Base-by-base conservation (phyloP, 2,888 invertebrate species). In the Lepidochrysops patricia region DNA sequence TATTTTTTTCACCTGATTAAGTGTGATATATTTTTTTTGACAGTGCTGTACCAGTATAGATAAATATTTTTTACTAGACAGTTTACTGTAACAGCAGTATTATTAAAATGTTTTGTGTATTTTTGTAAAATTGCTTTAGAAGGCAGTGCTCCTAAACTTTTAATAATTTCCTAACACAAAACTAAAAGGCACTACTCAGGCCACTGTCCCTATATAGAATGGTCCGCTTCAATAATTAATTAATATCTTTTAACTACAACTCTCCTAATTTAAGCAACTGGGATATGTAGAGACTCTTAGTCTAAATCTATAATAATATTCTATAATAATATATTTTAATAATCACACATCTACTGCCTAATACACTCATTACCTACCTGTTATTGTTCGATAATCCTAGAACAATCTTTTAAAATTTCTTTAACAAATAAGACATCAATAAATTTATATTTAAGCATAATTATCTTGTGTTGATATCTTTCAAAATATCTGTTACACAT, bases 151-250 rank as follows among this genome's bases (percentile, higher is more conserved):
- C 72, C 79, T 77, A 79, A 65, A 69, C 32, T 66, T 68, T 69
- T 69, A 71, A 54, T 63, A 58, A 64, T 54, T 60, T 57, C 58
- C 58, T 60, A 62, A 64, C 49, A 65, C 64, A 65, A 63, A 63
- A 61, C 61, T 64, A 78, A 85, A 85, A 88, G 88, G 88, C 88
- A 88, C 88, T 86, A 88, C 84, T 63, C 73, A 88, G 87, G 88
- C 88, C 86, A 80, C 84, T 77, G 77, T 82, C 73, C 43, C 80
- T 84, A 81, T 54, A 72, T 63, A 68, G 72, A 78, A 79, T 88
- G 88, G 88, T 88, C 88, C 88, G 76, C 76, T 75, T 74, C 61
- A 63, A 58, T 64, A 26, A 52, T 29, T 32, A 34, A 60, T 34
- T 58, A 35, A 43, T 13, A 58, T 32, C 49, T 64, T 67, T 61